These are phyloP conservation scores for Antechinus flavipes DNA, from an alignment of 2,113 vertebrate genomes.

Conservation along the genomic window DNA sequence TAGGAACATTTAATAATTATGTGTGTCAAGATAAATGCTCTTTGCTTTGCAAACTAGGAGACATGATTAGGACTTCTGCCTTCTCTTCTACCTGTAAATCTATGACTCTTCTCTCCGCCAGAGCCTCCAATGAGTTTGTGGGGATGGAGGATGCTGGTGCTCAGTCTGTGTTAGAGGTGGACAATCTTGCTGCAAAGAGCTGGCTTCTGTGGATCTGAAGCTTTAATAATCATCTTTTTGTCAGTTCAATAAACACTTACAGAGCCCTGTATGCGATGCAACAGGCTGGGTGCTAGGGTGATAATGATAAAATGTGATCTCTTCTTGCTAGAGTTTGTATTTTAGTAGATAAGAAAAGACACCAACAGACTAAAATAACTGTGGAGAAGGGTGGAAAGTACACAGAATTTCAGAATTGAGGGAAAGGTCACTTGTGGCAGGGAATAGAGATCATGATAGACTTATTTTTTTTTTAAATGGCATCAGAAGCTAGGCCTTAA, in stretches of 20 bases:
- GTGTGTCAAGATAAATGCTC: neutral
- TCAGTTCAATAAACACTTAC: neutral
- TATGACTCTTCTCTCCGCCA: neutral
- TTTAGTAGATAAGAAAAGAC: neutral
- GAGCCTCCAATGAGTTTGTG: neutral
- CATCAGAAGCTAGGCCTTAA: too few relatives aligned
- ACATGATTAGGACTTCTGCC: neutral
- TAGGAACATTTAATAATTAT: neutral
- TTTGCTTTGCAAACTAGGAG: neutral
- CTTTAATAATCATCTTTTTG: neutral
- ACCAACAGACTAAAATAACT: neutral
- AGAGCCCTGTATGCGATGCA: neutral
- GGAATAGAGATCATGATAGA: neutral
- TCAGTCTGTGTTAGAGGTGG: neutral
- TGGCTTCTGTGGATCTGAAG: accelerated
- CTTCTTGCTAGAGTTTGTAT: neutral
- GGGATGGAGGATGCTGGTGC: too few relatives aligned
- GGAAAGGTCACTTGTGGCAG: neutral
- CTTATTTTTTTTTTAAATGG: too few relatives aligned
- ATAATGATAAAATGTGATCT: neutral
- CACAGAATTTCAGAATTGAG: neutral
- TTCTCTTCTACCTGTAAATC: neutral
- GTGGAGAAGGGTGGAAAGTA: neutral
- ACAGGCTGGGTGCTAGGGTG: neutral
- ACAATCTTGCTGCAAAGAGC: neutral